Conservation (phyloP, 2,113 vertebrate species). For the Python bivittatus region DNA sequence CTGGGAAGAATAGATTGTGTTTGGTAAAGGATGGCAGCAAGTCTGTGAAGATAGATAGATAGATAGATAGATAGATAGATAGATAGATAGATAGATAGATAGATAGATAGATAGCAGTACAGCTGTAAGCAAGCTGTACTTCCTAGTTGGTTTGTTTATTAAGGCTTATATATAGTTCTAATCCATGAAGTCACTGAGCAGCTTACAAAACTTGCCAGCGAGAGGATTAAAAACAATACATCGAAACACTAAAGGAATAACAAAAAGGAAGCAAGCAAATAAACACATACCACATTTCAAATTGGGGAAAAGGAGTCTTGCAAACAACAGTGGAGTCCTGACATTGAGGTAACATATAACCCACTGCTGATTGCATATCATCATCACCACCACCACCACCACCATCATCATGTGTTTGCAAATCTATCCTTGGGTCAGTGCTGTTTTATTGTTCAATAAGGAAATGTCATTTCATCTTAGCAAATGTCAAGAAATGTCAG, state of each 20-base stretch:
- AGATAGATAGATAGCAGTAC: neutral
- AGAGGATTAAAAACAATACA: neutral
- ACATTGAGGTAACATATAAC: neutral
- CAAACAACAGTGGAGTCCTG: neutral
- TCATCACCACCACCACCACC: neutral
- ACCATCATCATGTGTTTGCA: neutral
- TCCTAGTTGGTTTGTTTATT: neutral
- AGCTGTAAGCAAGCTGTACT: neutral
- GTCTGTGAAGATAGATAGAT: neutral
- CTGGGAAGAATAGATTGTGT: neutral
- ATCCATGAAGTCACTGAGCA: neutral
- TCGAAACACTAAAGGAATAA: neutral
- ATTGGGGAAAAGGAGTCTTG: neutral
- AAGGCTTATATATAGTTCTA: neutral
- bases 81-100: too few relatives aligned
- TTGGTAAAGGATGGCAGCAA: neutral
- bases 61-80: too few relatives aligned
- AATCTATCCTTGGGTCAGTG: neutral
- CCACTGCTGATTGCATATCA: neutral
- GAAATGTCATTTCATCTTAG: neutral
- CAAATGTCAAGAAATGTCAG: neutral
- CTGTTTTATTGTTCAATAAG: neutral
- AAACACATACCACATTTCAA: neutral
- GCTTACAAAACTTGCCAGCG: neutral
- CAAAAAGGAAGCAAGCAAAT: neutral